These are phyloP conservation scores for Aspidoscelis tigris DNA, from an alignment of 2,113 vertebrate genomes.

Conservation along the genomic window DNA sequence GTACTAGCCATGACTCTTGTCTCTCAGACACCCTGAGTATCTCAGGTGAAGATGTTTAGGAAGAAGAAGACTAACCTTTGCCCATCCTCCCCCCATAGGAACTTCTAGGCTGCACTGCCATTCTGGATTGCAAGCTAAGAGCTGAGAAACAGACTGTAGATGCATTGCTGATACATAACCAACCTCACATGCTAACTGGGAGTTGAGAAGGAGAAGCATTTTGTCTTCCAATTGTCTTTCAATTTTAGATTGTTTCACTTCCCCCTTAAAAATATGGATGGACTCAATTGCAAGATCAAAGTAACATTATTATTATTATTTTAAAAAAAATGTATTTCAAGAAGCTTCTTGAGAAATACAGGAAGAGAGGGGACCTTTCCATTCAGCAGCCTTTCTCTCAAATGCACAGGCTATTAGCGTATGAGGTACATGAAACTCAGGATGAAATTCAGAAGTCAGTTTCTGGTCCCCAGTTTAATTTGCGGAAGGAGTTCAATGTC, in stretches of 20 bases:
- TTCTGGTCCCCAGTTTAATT: not conserved
- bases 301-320: not conserved
- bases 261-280: constrained; percentile 12
- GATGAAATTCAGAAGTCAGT: not conserved
- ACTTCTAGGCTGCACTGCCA: not conserved
- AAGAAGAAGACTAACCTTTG: not conserved
- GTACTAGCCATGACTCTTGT: no score
- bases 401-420: not conserved
- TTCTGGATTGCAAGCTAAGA: not conserved
- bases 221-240: not conserved
- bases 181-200: not conserved
- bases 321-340: not conserved
- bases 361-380: not conserved
- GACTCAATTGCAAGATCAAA: constrained; percentile 2
- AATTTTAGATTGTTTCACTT: not conserved
- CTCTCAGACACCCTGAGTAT: not conserved
- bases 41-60: not conserved
- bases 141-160: not conserved
- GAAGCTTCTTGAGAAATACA: not conserved
- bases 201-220: not conserved
- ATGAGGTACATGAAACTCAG: not conserved
- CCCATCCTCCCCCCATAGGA: not conserved
- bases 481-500: not conserved
- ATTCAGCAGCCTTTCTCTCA: not conserved
- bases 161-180: not conserved